Base-by-base conservation (phyloP, 92 coral and sea anemone genomes). In the Siderastrea siderea region DNA sequence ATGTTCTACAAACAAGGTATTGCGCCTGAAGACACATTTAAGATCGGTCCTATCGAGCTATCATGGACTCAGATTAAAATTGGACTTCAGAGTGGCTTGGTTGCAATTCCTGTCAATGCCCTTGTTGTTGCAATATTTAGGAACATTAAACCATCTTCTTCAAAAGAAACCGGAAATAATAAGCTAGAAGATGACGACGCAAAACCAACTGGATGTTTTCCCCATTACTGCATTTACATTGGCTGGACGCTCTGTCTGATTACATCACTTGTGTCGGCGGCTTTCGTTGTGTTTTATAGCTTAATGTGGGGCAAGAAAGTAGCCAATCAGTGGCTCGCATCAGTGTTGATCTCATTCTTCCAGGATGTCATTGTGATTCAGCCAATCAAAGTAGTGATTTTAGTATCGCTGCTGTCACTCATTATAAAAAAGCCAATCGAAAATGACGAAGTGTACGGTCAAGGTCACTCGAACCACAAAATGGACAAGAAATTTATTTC, bases 51-150 rank as follows among this genome's bases (percentile, higher is more conserved):
- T 45, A 82, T 96, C 77, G 58, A 88, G 76, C 75, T 96, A 75
- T 94, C 98, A 59, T 94, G 95, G 98, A 92, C 84, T 47, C 98
- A 96, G 67, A 94, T 96, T 11, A 92, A 92, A 87, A 96, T 96
- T 49, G 98, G 98, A n/a, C 91, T 96, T 67, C 98, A 96, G 55
- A 96, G 98, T 85, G 93, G 98, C 15, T 64, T 96, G 13, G 95
- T 96, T 43, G 91, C 98, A 43, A 91, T 95, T 86, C 98, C 98
- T 9, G 97, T 96, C 26, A 96, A 94, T 38, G 95, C 90, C 10
- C 54, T 96, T 45, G 93, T 96, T 74, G 97, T 96, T 26, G 84
- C 98, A 16, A 94, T 96, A 65, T 96, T 96, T 53, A 94, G 89
- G 73, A 95, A 90, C 83, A 93, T 93, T 71, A 95, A 80, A 57